Base-by-base conservation (phyloP, 2,113 vertebrate species). In the Brachionichthys hirsutus region DNA sequence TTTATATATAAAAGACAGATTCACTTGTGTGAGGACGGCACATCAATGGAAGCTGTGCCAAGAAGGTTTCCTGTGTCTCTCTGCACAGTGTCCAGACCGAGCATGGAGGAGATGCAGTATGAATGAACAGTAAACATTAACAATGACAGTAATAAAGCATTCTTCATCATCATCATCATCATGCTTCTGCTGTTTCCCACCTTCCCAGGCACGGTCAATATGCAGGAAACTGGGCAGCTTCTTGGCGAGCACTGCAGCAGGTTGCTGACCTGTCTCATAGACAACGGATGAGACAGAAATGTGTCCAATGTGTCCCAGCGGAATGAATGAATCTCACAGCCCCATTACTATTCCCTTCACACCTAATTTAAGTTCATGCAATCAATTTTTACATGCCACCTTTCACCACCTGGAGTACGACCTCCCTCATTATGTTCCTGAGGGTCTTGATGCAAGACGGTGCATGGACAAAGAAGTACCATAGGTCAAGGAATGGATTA, bases 301-400 rank as follows among this genome's bases (percentile, higher is more conserved):
- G 1, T 73, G 22, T 50, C 41, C 48, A 45, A 9, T 1, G 7
- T 41, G 46, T 68, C 69, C 45, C 55, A 1, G 12, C 16, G 50
- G 78, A 61, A 45, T 45, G 19, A 76, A 35, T n/a, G 24, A 30
- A 56, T 66, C 69, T 44, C 49, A 40, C 13, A 62, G 51, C 45
- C 71, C 67, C 56, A 24, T 78, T 54, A 50, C 16, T 46, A 54
- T 67, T 76, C 20, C 42, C 51, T 65, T 53, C 46, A 57, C 67
- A 0, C 16, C 67, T 81, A 81, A 81, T 80, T 84, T 53, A 67
- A 73, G 10, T 54, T 40, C 67, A 56, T 61, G 55, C 36, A n/a
- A 73, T 64, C 53, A 72, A 75, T 85, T 85, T 87, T 84, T 67
- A 77, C 70, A 62, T 74, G 75, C 74, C 67, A 55, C 68, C 62